phyloP scores from a whole-genome alignment of 2,113 vertebrate genomes.

The Macquaria ambigua region DNA sequence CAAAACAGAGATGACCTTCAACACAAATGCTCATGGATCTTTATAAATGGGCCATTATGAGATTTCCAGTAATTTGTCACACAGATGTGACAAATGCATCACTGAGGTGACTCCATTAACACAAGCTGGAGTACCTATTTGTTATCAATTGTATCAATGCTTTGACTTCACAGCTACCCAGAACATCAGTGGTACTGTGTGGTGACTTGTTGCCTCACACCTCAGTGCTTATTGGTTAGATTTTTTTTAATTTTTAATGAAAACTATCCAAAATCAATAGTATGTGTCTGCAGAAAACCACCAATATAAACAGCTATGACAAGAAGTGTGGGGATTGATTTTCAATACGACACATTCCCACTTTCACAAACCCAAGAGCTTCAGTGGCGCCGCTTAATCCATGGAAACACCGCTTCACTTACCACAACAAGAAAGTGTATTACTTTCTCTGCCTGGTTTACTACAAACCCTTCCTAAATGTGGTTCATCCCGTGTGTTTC shows the following conservation, averaged over 20 bases:
- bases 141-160: neutral
- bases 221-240: slow-evolving; percentile 5
- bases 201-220: slow-evolving; percentile 7
- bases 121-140: neutral
- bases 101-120: slow-evolving; percentile 17
- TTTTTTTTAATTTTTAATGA: slow-evolving; percentile 31
- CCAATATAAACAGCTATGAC: slow-evolving; percentile 31
- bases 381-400: slow-evolving; percentile 33
- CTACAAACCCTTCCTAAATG: slow-evolving; percentile 35
- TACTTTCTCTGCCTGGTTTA: slow-evolving; percentile 47
- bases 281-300: slow-evolving; percentile 25
- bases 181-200: neutral
- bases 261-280: slow-evolving; percentile 53
- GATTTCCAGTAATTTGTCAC: slow-evolving; percentile 15
- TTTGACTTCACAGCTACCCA: neutral
- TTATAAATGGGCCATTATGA: slow-evolving; percentile 12
- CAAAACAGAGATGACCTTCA: slow-evolving; percentile 8
- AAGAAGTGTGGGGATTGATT: slow-evolving; percentile 52
- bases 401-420: slow-evolving; percentile 26
- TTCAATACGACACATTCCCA: slow-evolving; percentile 43
- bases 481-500: neutral
- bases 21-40: neutral
- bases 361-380: slow-evolving; percentile 28
- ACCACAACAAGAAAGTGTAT: slow-evolving; percentile 43
- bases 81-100: slow-evolving; percentile 15